phyloP scores from a whole-genome alignment of 2,113 vertebrate species.

The Oncorhynchus keta region DNA sequence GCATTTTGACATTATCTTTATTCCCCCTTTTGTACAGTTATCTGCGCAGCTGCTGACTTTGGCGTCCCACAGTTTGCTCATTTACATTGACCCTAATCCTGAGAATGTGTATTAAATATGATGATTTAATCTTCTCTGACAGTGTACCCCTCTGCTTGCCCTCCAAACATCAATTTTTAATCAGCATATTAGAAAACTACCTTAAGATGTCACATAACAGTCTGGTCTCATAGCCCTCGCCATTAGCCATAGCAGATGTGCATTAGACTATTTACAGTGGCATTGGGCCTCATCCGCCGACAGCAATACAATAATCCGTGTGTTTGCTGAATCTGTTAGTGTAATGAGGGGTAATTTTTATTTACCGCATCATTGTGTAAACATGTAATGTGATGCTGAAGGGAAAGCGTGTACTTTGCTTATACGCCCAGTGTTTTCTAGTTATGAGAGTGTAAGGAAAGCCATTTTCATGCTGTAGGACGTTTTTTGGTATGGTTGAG shows the following conservation, averaged over 20 bases:
- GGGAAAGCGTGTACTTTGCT: too few species aligned
- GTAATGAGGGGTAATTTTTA: constrained; percentile 23
- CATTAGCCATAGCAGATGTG: constrained; percentile 72
- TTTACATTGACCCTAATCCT: constrained; percentile 67
- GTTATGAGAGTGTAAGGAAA: too few species aligned
- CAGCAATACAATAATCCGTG: constrained; percentile 70
- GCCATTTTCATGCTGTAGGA: constrained; percentile 2
- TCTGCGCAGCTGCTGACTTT: constrained; percentile 42
- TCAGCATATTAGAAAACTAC: constrained; percentile 66
- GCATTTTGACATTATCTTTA: too few species aligned
- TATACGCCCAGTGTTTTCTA: too few species aligned
- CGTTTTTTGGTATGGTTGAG: not conserved
- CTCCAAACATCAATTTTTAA: constrained; percentile 71
- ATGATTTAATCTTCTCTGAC: constrained; percentile 67
- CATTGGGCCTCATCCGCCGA: constrained; percentile 69
- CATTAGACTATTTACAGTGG: constrained; percentile 75
- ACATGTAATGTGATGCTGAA: constrained; percentile 1
- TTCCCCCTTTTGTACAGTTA: constrained; percentile 1
- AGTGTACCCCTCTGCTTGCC: constrained; percentile 52
- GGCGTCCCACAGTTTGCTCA: constrained; percentile 48
- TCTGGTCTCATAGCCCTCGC: constrained; percentile 77
- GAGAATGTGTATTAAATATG: constrained; percentile 52
- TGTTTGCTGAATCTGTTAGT: constrained; percentile 58
- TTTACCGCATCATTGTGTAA: not conserved
- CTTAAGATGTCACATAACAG: constrained; percentile 71